Evolutionary conservation across 2,888 invertebrate genomes (phyloP).

Genomic region (Coleophora flavipennella): DNA sequence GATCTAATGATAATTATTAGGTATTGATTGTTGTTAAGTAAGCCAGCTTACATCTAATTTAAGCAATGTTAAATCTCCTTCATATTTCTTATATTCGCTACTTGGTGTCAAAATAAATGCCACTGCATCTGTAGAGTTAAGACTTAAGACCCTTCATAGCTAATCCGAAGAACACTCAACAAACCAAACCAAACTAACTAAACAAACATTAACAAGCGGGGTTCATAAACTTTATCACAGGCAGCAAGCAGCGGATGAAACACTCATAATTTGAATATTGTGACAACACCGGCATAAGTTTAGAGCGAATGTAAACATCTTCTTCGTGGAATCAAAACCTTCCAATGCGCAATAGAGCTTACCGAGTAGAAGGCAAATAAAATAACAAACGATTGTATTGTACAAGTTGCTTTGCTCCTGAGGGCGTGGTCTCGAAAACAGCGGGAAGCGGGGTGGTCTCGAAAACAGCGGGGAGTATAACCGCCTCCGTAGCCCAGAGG

Average conservation of each 20-base stretch:
- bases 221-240: constrained; percentile 48
- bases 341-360: constrained; percentile 61
- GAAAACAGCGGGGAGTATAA: no score
- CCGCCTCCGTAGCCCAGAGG: no score
- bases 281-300: constrained; percentile 58
- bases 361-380: constrained; percentile 62
- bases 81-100: no score
- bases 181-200: constrained; percentile 2
- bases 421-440: not conserved
- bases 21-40: no score
- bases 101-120: no score
- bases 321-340: constrained; percentile 64
- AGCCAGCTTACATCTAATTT: no score
- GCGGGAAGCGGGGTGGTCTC: no score
- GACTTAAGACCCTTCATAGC: constrained; percentile 15
- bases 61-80: no score
- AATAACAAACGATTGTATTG: constrained; percentile 50
- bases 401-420: constrained; percentile 4
- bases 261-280: constrained; percentile 49
- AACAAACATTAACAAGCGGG: constrained; percentile 34
- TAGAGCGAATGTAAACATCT: constrained; percentile 58
- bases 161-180: constrained; percentile 6
- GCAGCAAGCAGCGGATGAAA: constrained; percentile 21
- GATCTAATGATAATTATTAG: no score
- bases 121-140: no score